These are phyloP conservation scores for Pterostichus niger DNA, from an alignment of 2,888 invertebrate species.

Conservation along the genomic window DNA sequence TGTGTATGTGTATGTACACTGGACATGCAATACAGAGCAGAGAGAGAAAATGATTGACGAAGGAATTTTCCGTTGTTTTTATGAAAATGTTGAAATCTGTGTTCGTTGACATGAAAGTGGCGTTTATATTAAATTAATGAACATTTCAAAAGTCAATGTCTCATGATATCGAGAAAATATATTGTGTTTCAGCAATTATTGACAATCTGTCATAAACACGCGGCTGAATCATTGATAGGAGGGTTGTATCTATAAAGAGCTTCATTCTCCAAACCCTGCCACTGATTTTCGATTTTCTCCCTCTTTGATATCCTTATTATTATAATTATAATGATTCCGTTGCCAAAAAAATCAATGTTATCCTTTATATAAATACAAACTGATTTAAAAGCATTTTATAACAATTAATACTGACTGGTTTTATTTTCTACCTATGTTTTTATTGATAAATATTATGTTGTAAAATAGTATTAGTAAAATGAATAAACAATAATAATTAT, in stretches of 20 bases:
- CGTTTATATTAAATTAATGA: constrained; percentile 54
- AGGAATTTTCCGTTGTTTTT: constrained; percentile 13
- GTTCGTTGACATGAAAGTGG: constrained; percentile 12
- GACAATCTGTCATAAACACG: constrained; percentile 55
- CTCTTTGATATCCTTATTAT: neutral
- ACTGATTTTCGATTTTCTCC: neutral
- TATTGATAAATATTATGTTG: too few relatives aligned
- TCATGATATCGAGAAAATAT: constrained; percentile 50
- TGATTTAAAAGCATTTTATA: too few relatives aligned
- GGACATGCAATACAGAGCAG: too few relatives aligned
- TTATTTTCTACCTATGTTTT: too few relatives aligned
- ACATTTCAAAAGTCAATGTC: constrained; percentile 55
- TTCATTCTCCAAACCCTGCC: neutral
- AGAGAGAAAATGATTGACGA: neutral
- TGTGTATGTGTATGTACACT: too few relatives aligned
- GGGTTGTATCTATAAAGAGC: constrained; percentile 23
- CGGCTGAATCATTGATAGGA: constrained; percentile 33
- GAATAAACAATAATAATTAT: too few relatives aligned
- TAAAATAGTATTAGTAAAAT: too few relatives aligned
- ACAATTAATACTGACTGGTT: too few relatives aligned
- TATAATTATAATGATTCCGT: constrained; percentile 6
- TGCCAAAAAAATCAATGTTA: neutral
- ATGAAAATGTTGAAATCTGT: constrained; percentile 39
- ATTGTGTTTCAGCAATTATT: constrained; percentile 61
- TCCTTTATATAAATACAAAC: too few relatives aligned